Evolutionary conservation across 2,888 invertebrate genomes (phyloP).

Genomic region (Tenthredo notha): DNA sequence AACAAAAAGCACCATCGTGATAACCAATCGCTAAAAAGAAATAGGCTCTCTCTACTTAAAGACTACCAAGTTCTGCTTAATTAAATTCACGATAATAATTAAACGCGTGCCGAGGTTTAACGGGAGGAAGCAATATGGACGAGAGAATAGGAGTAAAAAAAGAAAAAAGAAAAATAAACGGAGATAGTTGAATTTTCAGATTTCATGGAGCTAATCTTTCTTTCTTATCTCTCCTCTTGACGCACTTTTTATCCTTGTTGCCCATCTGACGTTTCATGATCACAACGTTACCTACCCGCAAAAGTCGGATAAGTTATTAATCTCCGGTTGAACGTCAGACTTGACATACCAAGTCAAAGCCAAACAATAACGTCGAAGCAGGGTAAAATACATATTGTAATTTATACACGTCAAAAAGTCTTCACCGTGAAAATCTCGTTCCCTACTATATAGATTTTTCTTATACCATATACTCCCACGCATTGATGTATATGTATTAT

Average conservation of each 20-base stretch:
- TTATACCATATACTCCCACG: neutral
- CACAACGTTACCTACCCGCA: neutral
- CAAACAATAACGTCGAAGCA: slow-evolving; percentile 7
- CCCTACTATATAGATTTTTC: neutral
- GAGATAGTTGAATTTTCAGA: neutral
- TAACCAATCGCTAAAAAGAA: slow-evolving; percentile 25
- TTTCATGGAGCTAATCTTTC: neutral
- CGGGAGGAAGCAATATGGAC: neutral
- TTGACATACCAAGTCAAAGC: neutral
- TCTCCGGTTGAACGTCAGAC: slow-evolving; percentile 38
- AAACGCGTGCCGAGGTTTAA: slow-evolving; percentile 16
- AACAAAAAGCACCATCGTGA: slow-evolving; percentile 34
- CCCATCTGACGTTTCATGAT: neutral
- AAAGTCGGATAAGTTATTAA: neutral
- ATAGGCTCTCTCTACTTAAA: slow-evolving; percentile 18
- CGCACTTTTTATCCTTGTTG: neutral
- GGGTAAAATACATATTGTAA: neutral
- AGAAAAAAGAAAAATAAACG: neutral
- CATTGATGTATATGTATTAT: neutral
- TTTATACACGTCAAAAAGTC: slow-evolving; percentile 9
- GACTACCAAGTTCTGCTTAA: slow-evolving; percentile 31
- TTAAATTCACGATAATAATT: slow-evolving; percentile 43
- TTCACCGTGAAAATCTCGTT: slow-evolving; percentile 15
- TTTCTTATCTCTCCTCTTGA: neutral
- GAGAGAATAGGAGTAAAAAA: neutral